Evolutionary conservation across 1,140 invertebrate species (phyloP).

Genomic region (Pogonomyrmex barbatus): DNA sequence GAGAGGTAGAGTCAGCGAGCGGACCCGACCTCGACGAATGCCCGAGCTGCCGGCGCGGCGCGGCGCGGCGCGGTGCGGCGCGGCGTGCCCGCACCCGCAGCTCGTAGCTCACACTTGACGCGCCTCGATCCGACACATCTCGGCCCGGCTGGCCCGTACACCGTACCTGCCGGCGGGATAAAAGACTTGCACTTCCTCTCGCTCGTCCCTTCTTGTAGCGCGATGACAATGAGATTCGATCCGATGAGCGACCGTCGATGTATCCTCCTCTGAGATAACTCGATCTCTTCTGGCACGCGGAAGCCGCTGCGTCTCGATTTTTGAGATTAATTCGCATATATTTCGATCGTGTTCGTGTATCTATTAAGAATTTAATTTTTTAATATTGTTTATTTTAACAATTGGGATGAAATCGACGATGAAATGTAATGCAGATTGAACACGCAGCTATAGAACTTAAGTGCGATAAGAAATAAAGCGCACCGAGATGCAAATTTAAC

Average conservation of each 20-base stretch:
- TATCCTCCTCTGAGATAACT: not conserved
- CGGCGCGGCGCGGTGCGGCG: not conserved
- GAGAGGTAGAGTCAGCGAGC: conserved; percentile 75
- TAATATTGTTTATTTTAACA: conserved; percentile 10
- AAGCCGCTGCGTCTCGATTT: not conserved
- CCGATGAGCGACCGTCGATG: not conserved
- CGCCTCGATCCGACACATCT: not conserved
- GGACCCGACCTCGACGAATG: conserved; percentile 72
- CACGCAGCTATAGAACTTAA: not conserved
- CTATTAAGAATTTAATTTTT: not conserved
- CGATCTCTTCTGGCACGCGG: not conserved
- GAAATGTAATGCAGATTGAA: conserved; percentile 4
- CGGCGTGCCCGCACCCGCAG: conserved; percentile 50
- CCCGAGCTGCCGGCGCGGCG: conserved; percentile 43
- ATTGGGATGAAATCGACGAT: not conserved
- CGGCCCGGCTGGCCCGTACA: not conserved
- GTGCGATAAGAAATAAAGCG: conserved; percentile 15
- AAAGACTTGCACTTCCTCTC: not conserved
- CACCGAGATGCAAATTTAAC: conserved; percentile 12
- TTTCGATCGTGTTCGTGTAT: not conserved
- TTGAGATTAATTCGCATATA: not conserved
- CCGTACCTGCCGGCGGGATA: not conserved
- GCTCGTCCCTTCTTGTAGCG: too few species aligned
- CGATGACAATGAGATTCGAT: not conserved
- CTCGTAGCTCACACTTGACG: conserved; percentile 44